Base-by-base conservation (phyloP, 2,888 invertebrate genomes). In the Athrips mouffetella region DNA sequence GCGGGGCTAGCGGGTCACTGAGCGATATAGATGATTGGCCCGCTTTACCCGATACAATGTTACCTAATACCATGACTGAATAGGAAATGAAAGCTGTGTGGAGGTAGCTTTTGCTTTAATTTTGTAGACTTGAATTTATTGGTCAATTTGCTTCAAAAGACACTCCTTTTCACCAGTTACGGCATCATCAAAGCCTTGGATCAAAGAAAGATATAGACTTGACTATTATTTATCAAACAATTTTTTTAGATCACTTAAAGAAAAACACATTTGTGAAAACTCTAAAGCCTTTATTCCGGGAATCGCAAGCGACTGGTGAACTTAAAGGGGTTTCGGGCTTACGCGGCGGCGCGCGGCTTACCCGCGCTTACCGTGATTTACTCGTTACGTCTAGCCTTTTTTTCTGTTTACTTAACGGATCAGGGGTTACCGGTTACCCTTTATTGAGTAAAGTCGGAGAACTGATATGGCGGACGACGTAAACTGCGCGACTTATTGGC, bases 391-490 rank as follows among this genome's bases (percentile, higher is more conserved):
- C 75, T 61, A 62, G 61, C 72, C 69, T 73, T 73, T 84, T 85
- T 86, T 80, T 87, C 80, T 87, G 82, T 88, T 88, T 88, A 88
- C 85, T 83, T 80, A 80, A 77, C 74, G 87, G 84, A 85, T 87
- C 85, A 81, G 67, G 81, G 82, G 77, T 79, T 84, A 85, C 84
- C 86, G 82, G 77, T 79, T 84, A 85, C 84, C 86, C 86, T 84
- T 85, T 86, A 85, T 82, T 84, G 82, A 80, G 76, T 76, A 80
- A 84, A 83, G 77, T 82, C 81, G 79, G 70, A 77, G 50, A 85
- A 83, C 80, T 82, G 84, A 85, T 84, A 82, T 79, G 79, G 76
- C 74, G 57, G 65, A 70, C 70, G 73, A 76, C 77, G 78, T 81
- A 78, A 83, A 83, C 72, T 83, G 72, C 67, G 72, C 67, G 70